Base-by-base conservation (phyloP, 2,797 vertebrate genomes). In the Luscinia megarhynchos region DNA sequence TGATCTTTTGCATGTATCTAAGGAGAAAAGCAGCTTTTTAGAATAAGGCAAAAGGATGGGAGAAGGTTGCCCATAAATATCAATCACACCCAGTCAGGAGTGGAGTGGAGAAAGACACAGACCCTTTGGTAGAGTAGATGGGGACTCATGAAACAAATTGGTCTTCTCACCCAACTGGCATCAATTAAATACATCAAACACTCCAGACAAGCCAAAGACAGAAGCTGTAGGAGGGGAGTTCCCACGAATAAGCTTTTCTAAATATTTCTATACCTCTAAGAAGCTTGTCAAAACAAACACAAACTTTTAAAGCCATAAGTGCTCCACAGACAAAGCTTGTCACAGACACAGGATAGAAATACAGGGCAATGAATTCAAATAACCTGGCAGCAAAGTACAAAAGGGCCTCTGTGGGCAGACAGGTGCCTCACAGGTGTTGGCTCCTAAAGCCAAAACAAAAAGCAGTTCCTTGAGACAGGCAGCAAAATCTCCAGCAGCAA, bases 391-490 rank as follows among this genome's bases (percentile, higher is more conserved):
- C 34, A 75, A 66, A 88, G 8, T 38, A 70, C 48, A 70, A 69
- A 58, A 82, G 27, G 17, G 32, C 51, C 54, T 90, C 79, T 90
- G 83, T 81, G 73, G 58, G 40, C 76, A 86, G 51, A 32, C 72
- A 70, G 57, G 34, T 7, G 2, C 59, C 40, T 88, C 27, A 21
- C 16, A 87, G 67, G 38, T 73, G 45, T n/a, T 63, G 84, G 45
- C 38, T 87, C 48, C 80, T 74, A 64, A 89, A 77, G 77, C 19
- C 1, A 1, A 77, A 7, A 13, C 26, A 66, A 85, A 72, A 73
- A 81, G 22, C 32, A 90, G 53, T 83, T 96, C 58, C 64, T 77
- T 84, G 58, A 95, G 36, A 88, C 69, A n/a, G 30, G 54, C 45
- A 61, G 50, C 6, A 95, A 95, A 95, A 84, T 43, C 72, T 63